Conservation (phyloP, 2,797 vertebrate genomes). For the Clarias platycephalus region DNA sequence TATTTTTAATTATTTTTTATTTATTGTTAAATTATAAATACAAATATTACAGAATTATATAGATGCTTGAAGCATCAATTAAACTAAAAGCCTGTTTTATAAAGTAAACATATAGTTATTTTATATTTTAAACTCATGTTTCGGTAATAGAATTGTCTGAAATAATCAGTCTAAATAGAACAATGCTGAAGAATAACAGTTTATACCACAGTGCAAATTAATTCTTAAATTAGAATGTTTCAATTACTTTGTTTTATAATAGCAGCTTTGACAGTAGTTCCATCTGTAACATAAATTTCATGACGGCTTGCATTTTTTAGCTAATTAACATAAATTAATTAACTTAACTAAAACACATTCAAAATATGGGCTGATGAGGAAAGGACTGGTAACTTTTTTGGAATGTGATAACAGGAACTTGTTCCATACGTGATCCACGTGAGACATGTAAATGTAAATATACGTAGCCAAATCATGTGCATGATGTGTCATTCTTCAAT, state of each 20-base stretch:
- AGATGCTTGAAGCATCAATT: slow-evolving; percentile 9
- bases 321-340: background rate
- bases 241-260: background rate
- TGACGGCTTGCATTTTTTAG: background rate
- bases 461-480: too few species aligned
- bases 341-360: background rate
- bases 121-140: background rate
- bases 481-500: background rate
- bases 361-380: background rate
- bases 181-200: background rate
- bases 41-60: too few species aligned
- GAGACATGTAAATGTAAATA: background rate
- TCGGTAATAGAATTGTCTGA: background rate
- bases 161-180: background rate
- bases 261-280: background rate
- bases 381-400: background rate
- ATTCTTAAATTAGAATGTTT: background rate
- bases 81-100: slow-evolving; percentile 19
- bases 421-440: background rate
- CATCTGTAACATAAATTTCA: background rate
- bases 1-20: too few species aligned
- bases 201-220: background rate
- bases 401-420: too few species aligned
- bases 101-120: background rate
- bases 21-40: too few species aligned